A percentile compares a stretch with the other conserved stretches of the same genome.
phyloP scores from a whole-genome alignment of 2,113 vertebrate genomes.

The Oenanthe melanoleuca region DNA sequence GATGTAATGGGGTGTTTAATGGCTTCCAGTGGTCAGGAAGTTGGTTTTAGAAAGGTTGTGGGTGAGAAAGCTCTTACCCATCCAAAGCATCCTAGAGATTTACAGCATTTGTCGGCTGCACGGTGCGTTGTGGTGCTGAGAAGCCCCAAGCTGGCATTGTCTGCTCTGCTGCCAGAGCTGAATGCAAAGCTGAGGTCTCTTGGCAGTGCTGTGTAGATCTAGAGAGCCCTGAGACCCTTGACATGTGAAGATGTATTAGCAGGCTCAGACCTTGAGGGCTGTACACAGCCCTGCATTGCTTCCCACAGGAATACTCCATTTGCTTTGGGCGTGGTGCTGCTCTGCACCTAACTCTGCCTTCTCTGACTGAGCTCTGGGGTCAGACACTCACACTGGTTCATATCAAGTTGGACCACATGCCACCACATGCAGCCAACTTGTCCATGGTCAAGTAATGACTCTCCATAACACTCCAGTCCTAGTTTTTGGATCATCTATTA shows the following conservation, averaged over 20 bases:
- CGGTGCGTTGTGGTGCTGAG: not conserved
- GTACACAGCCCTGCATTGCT: accelerated
- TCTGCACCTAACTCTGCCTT: not conserved
- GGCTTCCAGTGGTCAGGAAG: slow-evolving; percentile 31
- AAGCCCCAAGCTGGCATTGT: accelerated
- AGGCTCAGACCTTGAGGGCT: not conserved
- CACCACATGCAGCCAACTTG: not conserved
- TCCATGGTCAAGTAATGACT: not conserved
- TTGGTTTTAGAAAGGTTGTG: not conserved
- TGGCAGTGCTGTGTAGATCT: not conserved
- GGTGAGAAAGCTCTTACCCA: not conserved
- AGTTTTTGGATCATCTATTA: not conserved
- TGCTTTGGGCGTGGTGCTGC: not conserved
- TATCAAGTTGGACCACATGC: no score
- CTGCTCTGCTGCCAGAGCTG: not conserved
- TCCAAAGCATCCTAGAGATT: not conserved
- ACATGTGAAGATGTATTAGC: accelerated
- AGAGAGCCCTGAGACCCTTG: not conserved
- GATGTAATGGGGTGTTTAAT: slow-evolving; percentile 8
- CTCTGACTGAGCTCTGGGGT: not conserved
- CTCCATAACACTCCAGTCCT: not conserved
- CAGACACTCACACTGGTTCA: not conserved
- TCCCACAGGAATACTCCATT: not conserved
- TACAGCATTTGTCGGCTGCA: not conserved
- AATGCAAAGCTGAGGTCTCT: not conserved